Conservation (phyloP, 2,797 vertebrate genomes). For the Anguilla obscura region DNA sequence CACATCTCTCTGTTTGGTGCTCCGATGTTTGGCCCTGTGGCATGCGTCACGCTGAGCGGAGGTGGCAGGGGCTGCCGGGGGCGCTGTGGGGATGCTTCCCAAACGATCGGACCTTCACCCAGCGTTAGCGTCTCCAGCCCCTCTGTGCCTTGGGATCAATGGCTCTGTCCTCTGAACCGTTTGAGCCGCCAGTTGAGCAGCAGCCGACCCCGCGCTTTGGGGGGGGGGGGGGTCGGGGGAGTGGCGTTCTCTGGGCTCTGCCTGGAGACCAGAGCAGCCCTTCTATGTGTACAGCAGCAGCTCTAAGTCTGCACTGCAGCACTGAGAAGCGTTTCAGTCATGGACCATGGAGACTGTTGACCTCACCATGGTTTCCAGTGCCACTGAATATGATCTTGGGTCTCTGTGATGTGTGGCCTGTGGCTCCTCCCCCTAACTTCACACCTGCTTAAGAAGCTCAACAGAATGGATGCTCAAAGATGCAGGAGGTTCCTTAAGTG, state of each 20-base stretch:
- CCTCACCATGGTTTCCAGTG: not conserved
- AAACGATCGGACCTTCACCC: constrained; percentile 39
- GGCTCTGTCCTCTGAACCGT: not conserved
- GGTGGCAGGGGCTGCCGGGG: constrained; percentile 50
- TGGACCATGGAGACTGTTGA: not conserved
- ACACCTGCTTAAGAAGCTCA: not conserved
- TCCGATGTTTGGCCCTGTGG: constrained; percentile 51
- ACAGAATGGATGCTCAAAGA: not conserved
- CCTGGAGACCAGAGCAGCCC: not conserved
- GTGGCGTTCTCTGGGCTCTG: not conserved
- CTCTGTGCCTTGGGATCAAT: not conserved
- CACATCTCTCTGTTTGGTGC: constrained; percentile 33
- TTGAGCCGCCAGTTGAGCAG: not conserved
- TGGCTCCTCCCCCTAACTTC: not conserved
- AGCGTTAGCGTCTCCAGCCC: not conserved
- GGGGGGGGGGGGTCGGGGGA: not conserved
- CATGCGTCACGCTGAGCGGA: constrained; percentile 59
- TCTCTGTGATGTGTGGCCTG: not conserved
- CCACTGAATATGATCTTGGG: not conserved
- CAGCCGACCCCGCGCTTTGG: not conserved
- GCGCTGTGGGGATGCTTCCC: constrained; percentile 51
- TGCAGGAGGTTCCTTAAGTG: not conserved
- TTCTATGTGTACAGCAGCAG: not conserved
- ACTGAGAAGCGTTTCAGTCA: not conserved
- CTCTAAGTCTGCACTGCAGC: not conserved